A percentile compares a stretch with the other conserved stretches of the same genome.
Conservation (phyloP, 2,797 vertebrate species). For the Spheniscus humboldti region DNA sequence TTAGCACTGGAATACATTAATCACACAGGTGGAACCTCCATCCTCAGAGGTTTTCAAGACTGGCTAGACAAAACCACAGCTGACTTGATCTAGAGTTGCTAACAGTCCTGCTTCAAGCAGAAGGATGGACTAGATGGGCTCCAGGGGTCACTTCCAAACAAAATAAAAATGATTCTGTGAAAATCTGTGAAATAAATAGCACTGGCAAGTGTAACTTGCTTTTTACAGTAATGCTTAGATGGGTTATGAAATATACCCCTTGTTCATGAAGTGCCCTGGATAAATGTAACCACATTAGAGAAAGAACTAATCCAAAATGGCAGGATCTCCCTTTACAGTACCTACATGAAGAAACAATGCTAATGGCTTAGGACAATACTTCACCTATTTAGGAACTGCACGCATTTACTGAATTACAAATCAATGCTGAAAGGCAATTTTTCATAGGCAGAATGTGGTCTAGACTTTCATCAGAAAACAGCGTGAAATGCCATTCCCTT, state of each 20-base stretch:
- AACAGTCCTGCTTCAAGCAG: background rate
- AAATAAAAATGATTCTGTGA: background rate
- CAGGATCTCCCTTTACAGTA: background rate
- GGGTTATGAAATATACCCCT: background rate
- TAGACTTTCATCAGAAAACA: background rate
- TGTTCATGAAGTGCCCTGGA: background rate
- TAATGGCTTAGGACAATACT: background rate
- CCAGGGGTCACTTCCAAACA: background rate
- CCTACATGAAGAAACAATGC: background rate
- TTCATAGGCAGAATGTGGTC: background rate
- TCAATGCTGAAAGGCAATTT: background rate
- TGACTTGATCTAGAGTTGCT: background rate
- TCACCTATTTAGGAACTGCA: background rate
- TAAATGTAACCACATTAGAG: background rate
- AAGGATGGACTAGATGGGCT: background rate
- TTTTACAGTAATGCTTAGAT: background rate
- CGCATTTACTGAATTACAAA: background rate
- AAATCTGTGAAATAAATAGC: background rate
- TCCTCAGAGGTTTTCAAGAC: background rate
- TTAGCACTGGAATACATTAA: background rate
- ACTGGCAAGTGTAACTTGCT: background rate
- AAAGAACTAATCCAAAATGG: background rate
- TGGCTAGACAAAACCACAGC: background rate
- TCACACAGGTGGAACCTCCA: background rate
- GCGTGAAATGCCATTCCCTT: background rate